Evolutionary conservation across 1,140 invertebrate species (phyloP).

Genomic region (Rhizoglyphus robini): DNA sequence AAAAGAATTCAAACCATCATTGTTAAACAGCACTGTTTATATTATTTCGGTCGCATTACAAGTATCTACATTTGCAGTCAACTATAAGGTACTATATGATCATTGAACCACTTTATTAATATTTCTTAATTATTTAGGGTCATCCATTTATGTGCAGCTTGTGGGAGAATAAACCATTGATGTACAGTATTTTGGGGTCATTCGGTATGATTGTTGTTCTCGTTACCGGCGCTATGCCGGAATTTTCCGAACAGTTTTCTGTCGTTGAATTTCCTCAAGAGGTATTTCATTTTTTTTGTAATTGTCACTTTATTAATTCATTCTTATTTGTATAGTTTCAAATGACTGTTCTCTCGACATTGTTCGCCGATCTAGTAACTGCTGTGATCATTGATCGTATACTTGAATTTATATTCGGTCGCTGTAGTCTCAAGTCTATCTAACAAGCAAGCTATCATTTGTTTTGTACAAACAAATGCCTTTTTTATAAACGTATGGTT

Average conservation of each 20-base stretch:
- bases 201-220: conserved; percentile 55
- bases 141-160: conserved; percentile 97
- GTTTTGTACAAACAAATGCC: no score
- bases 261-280: conserved; percentile 73
- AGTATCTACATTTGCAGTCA: conserved; percentile 94
- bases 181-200: conserved; percentile 71
- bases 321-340: conserved; percentile 53
- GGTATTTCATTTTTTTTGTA: conserved; percentile 42
- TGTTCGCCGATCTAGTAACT: conserved; percentile 65
- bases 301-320: conserved; percentile 6
- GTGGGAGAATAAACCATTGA: conserved; percentile 70
- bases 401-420: conserved; percentile 67
- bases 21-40: conserved; percentile 95
- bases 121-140: conserved; percentile 48
- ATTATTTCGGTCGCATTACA: conserved; percentile 94
- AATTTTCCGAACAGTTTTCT: conserved; percentile 65
- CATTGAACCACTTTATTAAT: conserved; percentile 14
- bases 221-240: conserved; percentile 58
- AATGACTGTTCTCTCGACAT: conserved; percentile 54
- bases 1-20: conserved; percentile 73
- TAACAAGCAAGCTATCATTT: no score
- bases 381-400: conserved; percentile 66
- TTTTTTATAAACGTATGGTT: no score
- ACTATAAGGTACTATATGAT: conserved; percentile 70
- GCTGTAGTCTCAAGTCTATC: conserved; percentile 16